A percentile compares a stretch with the other conserved stretches of the same genome.
phyloP scores from a whole-genome alignment of 2,113 vertebrate species.

The Hylia prasina region DNA sequence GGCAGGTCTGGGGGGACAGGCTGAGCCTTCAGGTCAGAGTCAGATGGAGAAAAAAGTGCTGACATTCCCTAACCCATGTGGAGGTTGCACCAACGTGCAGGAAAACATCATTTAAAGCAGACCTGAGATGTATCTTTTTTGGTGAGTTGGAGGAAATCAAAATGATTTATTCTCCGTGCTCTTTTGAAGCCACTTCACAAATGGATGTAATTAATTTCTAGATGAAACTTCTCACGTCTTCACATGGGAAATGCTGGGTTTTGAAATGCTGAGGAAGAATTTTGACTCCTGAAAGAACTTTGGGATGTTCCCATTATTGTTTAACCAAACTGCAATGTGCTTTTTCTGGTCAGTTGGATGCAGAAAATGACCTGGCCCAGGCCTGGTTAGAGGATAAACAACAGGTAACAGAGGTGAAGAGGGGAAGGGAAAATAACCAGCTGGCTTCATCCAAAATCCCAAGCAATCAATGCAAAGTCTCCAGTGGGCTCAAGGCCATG shows the following conservation, averaged over 20 bases:
- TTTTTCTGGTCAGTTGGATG: neutral
- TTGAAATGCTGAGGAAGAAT: neutral
- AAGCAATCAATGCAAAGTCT: neutral
- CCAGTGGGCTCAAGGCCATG: neutral
- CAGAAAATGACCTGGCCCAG: neutral
- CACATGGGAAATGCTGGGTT: neutral
- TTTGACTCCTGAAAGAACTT: neutral
- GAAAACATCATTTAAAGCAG: neutral
- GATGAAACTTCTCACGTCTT: neutral
- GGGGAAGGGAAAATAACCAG: conserved; percentile 1
- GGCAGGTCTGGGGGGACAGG: neutral
- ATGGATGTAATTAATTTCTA: neutral
- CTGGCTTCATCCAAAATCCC: conserved; percentile 10
- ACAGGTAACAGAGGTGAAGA: neutral
- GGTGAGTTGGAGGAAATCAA: neutral
- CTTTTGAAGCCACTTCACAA: neutral
- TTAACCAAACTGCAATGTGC: neutral
- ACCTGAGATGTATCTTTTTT: neutral
- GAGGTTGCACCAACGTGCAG: neutral
- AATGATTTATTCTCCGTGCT: neutral
- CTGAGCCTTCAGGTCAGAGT: neutral
- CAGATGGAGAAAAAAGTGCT: neutral
- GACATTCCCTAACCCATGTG: neutral
- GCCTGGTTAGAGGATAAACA: neutral
- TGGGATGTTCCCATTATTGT: neutral